These are phyloP conservation scores for Drosophila murphyi DNA, from an alignment of 1,140 invertebrate genomes.

Conservation along the genomic window DNA sequence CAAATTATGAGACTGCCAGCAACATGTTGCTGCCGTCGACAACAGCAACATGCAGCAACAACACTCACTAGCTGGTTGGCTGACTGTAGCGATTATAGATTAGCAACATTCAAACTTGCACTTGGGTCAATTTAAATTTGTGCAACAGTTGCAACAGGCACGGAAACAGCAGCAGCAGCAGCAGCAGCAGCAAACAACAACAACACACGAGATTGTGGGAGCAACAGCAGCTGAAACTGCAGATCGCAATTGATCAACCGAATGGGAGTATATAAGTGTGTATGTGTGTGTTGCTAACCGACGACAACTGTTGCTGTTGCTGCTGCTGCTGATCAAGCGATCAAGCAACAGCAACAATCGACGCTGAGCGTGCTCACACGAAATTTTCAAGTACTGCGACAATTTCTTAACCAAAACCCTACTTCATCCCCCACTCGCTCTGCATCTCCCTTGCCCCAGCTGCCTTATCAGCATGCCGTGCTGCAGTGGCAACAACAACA, in stretches of 20 bases:
- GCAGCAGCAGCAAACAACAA: slow-evolving; percentile 27
- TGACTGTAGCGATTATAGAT: slow-evolving; percentile 60
- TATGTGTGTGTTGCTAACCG: slow-evolving; percentile 26
- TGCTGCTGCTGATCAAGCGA: slow-evolving; percentile 54
- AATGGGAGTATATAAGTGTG: slow-evolving; percentile 14
- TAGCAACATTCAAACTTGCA: slow-evolving; percentile 81
- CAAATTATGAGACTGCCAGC: slow-evolving; percentile 71
- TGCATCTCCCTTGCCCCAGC: background rate
- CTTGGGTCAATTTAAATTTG: slow-evolving; percentile 83
- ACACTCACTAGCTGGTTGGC: slow-evolving; percentile 7
- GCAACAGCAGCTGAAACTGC: slow-evolving; percentile 62
- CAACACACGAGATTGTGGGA: slow-evolving; percentile 74
- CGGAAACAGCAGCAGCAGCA: slow-evolving; percentile 48
- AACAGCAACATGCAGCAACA: slow-evolving; percentile 41
- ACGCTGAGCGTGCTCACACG: slow-evolving; percentile 82
- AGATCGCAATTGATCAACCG: slow-evolving; percentile 77
- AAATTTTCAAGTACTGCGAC: slow-evolving; percentile 82
- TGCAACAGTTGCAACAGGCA: slow-evolving; percentile 68
- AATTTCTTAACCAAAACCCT: slow-evolving; percentile 59
- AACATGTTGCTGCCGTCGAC: slow-evolving; percentile 40
- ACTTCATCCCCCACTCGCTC: background rate
- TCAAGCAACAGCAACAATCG: slow-evolving; percentile 63
- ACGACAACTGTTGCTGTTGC: slow-evolving; percentile 47
- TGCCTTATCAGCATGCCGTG: slow-evolving; percentile 74
- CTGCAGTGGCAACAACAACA: slow-evolving; percentile 51